Evolutionary conservation across 2,113 vertebrate species (phyloP).

Genomic region (Nesoenas mayeri): DNA sequence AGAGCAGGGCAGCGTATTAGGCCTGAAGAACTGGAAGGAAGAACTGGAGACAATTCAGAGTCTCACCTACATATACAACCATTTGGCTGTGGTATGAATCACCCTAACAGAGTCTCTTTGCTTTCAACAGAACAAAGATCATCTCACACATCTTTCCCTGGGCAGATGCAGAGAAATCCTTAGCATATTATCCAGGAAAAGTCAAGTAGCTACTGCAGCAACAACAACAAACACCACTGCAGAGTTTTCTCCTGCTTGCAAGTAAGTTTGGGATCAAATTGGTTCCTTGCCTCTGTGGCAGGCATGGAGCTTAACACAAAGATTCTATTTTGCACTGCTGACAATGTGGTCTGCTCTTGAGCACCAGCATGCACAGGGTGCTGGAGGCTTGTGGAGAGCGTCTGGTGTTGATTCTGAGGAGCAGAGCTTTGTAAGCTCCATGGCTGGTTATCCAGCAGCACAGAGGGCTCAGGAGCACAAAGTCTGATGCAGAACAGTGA

Average conservation of each 20-base stretch:
- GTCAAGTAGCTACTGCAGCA: background rate
- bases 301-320: background rate
- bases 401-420: background rate
- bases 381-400: background rate
- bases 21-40: background rate
- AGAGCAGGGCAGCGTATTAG: background rate
- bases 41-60: background rate
- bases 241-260: background rate
- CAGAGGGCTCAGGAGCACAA: background rate
- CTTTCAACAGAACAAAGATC: background rate
- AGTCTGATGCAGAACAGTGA: background rate
- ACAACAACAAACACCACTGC: background rate
- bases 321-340: background rate
- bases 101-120: background rate
- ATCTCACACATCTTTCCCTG: background rate
- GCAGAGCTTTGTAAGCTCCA: background rate
- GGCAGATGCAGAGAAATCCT: background rate
- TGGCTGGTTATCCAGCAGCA: background rate
- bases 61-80: background rate
- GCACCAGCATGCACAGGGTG: background rate
- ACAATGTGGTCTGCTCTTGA: fast-evolving
- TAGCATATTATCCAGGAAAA: background rate
- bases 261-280: background rate
- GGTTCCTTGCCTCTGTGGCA: background rate
- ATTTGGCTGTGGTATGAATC: background rate